These are phyloP conservation scores for Eristalis arbustorum DNA, from an alignment of 2,888 invertebrate genomes.

Conservation along the genomic window DNA sequence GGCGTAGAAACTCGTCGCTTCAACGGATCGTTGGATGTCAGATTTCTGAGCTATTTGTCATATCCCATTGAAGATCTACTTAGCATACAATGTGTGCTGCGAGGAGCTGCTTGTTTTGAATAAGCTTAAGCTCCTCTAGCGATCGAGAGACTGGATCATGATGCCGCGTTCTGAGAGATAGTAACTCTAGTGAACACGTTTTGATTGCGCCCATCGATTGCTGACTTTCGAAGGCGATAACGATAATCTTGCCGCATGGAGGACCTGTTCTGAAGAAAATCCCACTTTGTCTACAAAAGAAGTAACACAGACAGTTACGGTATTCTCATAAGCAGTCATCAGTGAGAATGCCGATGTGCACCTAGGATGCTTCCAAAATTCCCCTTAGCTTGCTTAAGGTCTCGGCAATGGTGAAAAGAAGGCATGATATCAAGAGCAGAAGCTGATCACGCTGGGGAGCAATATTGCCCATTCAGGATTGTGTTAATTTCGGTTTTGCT, in stretches of 20 bases:
- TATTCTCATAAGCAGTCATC: no score
- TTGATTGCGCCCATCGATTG: not conserved
- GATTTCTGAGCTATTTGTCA: conserved; percentile 52
- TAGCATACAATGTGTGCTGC: conserved; percentile 16
- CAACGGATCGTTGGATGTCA: conserved; percentile 49
- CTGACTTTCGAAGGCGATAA: not conserved
- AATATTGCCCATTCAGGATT: no score
- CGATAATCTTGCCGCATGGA: not conserved
- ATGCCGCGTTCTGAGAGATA: not conserved
- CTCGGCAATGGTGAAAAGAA: no score
- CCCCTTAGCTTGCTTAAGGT: no score
- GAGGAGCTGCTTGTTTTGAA: not conserved
- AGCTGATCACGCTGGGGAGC: no score
- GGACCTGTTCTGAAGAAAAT: no score
- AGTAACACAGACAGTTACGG: no score
- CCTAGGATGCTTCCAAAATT: no score
- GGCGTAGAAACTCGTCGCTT: conserved; percentile 21
- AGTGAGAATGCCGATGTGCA: no score
- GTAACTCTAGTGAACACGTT: not conserved
- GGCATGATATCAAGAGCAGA: no score
- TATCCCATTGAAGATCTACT: conserved; percentile 13
- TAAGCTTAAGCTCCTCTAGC: not conserved
- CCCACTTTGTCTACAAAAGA: no score
- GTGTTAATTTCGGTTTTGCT: no score
- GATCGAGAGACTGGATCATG: not conserved